These are phyloP conservation scores for Heliothis subflexa DNA, from an alignment of 1,140 invertebrate species.

Conservation along the genomic window DNA sequence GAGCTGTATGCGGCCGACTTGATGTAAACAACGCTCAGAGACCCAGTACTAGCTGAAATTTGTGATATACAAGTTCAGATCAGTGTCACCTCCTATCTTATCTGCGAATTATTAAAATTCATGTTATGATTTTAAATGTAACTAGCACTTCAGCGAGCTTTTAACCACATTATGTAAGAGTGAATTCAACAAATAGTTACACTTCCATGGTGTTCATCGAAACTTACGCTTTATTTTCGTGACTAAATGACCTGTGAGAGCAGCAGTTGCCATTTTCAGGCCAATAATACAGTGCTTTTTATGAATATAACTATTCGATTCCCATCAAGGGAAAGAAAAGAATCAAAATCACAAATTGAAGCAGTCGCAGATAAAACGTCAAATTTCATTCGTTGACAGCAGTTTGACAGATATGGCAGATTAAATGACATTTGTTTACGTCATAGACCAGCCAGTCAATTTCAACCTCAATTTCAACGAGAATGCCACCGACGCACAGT, in stretches of 20 bases:
- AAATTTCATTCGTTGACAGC: background rate
- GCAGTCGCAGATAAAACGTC: background rate
- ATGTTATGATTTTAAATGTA: constrained; percentile 37
- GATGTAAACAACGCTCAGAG: constrained; percentile 77
- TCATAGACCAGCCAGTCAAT: no score
- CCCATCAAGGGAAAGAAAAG: constrained; percentile 27
- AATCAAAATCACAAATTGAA: background rate
- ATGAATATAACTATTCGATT: constrained; percentile 20
- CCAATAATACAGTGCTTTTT: constrained; percentile 47
- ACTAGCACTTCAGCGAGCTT: background rate
- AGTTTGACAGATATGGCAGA: background rate
- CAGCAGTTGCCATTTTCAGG: constrained; percentile 79
- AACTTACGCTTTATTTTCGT: constrained; percentile 75
- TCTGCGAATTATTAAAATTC: background rate
- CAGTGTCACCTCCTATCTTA: background rate
- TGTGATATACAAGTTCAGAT: constrained; percentile 45
- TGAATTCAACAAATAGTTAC: constrained; percentile 22
- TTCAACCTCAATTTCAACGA: no score
- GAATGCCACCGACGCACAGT: no score
- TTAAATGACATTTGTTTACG: background rate
- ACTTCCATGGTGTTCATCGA: background rate
- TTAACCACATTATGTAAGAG: constrained; percentile 69
- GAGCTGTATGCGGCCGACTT: constrained; percentile 75
- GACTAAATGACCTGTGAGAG: constrained; percentile 73
- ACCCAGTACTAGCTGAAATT: constrained; percentile 72